phyloP scores from a whole-genome alignment of 2,888 invertebrate genomes.

The Orthonevra nobilis region DNA sequence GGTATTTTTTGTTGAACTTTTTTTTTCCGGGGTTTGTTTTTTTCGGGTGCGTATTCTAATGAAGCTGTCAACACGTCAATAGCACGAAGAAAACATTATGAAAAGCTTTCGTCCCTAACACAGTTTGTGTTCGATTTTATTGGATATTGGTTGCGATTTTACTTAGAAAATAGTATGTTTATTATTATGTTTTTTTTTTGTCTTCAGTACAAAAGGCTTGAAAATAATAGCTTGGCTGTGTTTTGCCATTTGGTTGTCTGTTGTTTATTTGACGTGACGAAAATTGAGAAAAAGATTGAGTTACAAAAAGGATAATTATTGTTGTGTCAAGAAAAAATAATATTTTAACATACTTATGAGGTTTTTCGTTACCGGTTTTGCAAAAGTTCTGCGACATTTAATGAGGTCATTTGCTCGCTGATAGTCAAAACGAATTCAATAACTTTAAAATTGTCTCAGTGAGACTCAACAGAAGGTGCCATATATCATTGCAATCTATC shows the following conservation, averaged over 20 bases:
- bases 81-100: constrained; percentile 21
- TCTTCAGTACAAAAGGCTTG: background rate
- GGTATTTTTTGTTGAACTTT: constrained; percentile 2
- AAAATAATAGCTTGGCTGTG: constrained; percentile 5
- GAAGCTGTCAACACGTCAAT: constrained; percentile 55
- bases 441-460: no score
- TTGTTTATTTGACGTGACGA: background rate
- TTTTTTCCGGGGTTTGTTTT: background rate
- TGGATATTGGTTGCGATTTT: background rate
- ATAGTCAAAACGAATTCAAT: no score
- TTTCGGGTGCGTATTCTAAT: constrained; percentile 20
- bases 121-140: background rate
- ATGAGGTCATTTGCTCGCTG: no score
- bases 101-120: constrained; percentile 13
- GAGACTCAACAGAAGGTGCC: no score
- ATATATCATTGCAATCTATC: no score
- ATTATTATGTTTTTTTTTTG: constrained; percentile 1
- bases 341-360: no score
- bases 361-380: no score
- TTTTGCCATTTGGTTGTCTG: constrained; percentile 1
- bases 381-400: no score
- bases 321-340: no score
- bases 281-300: background rate
- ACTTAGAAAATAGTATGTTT: constrained; percentile 4
- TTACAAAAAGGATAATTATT: constrained; percentile 1